Evolutionary conservation across 2,797 vertebrate genomes (phyloP), one percentile per base, ranked within the genome.

Genomic region (Pteronotus mesoamericanus): DNA sequence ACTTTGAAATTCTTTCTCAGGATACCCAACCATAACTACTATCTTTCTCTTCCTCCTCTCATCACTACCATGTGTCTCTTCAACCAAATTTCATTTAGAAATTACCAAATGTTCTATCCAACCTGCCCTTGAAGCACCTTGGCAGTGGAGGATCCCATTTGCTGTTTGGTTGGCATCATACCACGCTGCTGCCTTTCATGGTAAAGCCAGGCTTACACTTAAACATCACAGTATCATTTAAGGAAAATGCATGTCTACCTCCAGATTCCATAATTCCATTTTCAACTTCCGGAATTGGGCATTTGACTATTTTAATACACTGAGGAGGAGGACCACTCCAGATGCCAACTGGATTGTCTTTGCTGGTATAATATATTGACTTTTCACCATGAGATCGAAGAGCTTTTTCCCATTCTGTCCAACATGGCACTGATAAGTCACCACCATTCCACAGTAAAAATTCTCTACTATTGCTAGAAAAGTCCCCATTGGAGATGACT

Each of bases 301-400:
- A 98, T 9, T 48, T 97, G 16, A 82, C 94, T 74, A 34, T 5
- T 57, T 55, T 8, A 83, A 97, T 78, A 0, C 98, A 98, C 0
- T 5, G 78, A 0, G 98, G 97, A 0, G 95, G 93, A 14, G 92
- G 93, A 2, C 94, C 80, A 26, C 97, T 98, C 98, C 98, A 98
- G 42, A 93, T 84, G 9, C 98, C 98, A 74, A 84, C 71, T 90
- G 9, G 46, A 92, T 92, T 86, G 61, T 96, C 95, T 1, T 3
- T 39, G 80, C 94, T 98, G 94, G 98, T 98, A 74, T 98, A 98
- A 93, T 97, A 29, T 95, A 98, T 96, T 94, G 97, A 98, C 61
- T 92, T 34, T 51, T 98, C 78, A 68, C 98, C 0, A 95, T 89
- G 4, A 98, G 97, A 0, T 97, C 96, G 72, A 96, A 95, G 26